Conservation (phyloP, 2,888 invertebrate genomes). For the Aethes cnicana region DNA sequence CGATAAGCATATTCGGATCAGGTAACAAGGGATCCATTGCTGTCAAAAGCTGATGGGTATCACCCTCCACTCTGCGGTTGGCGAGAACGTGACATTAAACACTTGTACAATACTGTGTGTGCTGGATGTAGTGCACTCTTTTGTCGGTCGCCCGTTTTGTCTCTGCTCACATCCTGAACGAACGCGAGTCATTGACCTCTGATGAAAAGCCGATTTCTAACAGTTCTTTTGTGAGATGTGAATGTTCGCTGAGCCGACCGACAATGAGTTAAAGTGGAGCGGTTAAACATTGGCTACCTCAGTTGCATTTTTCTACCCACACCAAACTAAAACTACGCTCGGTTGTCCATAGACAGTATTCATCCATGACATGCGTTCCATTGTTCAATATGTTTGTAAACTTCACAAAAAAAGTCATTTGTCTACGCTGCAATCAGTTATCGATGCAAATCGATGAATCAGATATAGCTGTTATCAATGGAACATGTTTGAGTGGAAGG, state of each 20-base stretch:
- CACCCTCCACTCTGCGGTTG: constrained; percentile 20
- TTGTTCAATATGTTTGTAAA: no score
- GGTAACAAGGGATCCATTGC: constrained; percentile 21
- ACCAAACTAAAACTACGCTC: constrained; percentile 2
- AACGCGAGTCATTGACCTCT: constrained; percentile 64
- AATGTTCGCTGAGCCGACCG: constrained; percentile 43
- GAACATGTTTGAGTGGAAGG: no score
- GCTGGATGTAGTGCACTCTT: constrained; percentile 50
- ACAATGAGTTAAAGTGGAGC: constrained; percentile 28
- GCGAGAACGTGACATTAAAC: constrained; percentile 22
- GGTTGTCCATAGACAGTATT: no score
- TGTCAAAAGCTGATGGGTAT: constrained; percentile 29
- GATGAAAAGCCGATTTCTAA: constrained; percentile 63
- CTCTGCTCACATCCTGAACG: constrained; percentile 76
- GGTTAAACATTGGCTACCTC: constrained; percentile 26
- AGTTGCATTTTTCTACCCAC: constrained; percentile 23
- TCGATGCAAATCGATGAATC: no score
- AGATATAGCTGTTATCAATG: no score
- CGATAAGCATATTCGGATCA: constrained; percentile 2
- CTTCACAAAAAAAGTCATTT: no score
- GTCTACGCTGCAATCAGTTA: no score
- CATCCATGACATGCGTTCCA: no score
- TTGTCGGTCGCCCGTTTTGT: constrained; percentile 67
- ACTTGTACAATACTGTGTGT: constrained; percentile 30
- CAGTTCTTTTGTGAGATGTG: constrained; percentile 50